Evolutionary conservation across 1,140 invertebrate genomes (phyloP).

Genomic region (Tetraneura akinire): DNA sequence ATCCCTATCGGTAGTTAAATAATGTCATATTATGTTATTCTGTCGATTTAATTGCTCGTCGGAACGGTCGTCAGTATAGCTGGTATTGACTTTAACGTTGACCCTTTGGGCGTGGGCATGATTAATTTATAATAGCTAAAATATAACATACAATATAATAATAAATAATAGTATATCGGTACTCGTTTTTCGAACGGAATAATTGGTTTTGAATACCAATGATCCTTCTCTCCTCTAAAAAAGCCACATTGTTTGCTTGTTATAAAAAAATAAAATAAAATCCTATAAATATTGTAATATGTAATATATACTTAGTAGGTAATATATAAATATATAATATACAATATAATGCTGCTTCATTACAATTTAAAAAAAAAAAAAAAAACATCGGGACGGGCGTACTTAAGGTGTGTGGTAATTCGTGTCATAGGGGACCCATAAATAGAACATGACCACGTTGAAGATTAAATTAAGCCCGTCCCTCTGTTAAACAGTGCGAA

Average conservation of each 20-base stretch:
- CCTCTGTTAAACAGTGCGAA: conserved; percentile 15
- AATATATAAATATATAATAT: too few species aligned
- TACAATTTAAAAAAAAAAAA: too few species aligned
- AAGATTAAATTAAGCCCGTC: conserved; percentile 39
- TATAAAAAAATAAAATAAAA: not conserved
- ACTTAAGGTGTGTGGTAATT: conserved; percentile 30
- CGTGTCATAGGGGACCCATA: conserved; percentile 18
- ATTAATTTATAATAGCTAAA: conserved; percentile 7
- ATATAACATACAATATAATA: not conserved
- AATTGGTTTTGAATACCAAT: conserved; percentile 11
- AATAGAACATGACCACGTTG: conserved; percentile 37
- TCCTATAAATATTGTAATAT: too few species aligned
- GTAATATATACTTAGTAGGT: too few species aligned
- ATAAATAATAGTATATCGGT: conserved; percentile 1
- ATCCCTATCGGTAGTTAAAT: not conserved
- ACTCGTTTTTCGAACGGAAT: not conserved
- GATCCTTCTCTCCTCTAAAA: not conserved
- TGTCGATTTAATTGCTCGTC: not conserved
- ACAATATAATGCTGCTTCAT: too few species aligned
- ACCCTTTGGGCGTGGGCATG: not conserved
- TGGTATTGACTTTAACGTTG: not conserved
- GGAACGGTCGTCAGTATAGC: not conserved
- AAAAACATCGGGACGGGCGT: not conserved
- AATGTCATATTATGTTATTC: too few species aligned
- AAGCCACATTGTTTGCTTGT: conserved; percentile 17